Evolutionary conservation across 1,140 invertebrate genomes (phyloP).

Genomic region (Drosophila miranda): DNA sequence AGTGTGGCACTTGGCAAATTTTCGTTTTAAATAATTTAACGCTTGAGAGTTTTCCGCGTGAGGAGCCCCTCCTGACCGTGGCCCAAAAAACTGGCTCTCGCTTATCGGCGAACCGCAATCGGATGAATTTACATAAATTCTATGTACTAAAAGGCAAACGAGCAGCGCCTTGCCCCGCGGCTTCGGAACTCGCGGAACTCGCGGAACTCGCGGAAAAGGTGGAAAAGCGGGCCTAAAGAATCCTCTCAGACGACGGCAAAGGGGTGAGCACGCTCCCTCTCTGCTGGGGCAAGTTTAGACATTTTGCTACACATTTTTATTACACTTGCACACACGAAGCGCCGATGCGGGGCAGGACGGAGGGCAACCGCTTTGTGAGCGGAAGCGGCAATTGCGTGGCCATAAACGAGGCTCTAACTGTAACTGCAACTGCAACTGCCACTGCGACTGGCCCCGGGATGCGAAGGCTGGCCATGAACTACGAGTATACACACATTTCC

Average conservation of each 20-base stretch:
- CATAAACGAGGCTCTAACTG: slow-evolving; percentile 48
- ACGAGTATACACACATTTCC: too few relatives aligned
- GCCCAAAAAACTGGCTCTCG: slow-evolving; percentile 39
- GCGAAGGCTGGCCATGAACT: too few relatives aligned
- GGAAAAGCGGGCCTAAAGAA: slow-evolving; percentile 10
- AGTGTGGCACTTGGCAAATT: slow-evolving; percentile 48
- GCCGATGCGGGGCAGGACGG: background rate
- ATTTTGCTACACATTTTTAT: slow-evolving; percentile 61
- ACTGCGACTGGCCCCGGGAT: background rate
- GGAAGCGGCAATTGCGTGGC: slow-evolving; percentile 50
- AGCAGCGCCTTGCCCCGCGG: background rate
- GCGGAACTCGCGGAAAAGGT: slow-evolving; percentile 1
- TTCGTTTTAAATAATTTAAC: slow-evolving; percentile 60
- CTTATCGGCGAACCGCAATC: slow-evolving; percentile 64
- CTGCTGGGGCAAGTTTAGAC: slow-evolving; percentile 53
- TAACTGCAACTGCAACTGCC: slow-evolving; percentile 14
- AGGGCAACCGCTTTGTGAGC: slow-evolving; percentile 32
- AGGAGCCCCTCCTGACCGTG: slow-evolving; percentile 9
- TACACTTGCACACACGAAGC: slow-evolving; percentile 34
- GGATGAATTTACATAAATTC: slow-evolving; percentile 68
- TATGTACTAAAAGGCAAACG: slow-evolving; percentile 47
- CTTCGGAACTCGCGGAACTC: background rate
- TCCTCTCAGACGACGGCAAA: background rate
- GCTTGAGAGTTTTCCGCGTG: slow-evolving; percentile 27
- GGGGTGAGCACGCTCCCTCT: slow-evolving; percentile 6